Evolutionary conservation across 2,888 invertebrate genomes (phyloP).

Genomic region (Periphyllus acericola): DNA sequence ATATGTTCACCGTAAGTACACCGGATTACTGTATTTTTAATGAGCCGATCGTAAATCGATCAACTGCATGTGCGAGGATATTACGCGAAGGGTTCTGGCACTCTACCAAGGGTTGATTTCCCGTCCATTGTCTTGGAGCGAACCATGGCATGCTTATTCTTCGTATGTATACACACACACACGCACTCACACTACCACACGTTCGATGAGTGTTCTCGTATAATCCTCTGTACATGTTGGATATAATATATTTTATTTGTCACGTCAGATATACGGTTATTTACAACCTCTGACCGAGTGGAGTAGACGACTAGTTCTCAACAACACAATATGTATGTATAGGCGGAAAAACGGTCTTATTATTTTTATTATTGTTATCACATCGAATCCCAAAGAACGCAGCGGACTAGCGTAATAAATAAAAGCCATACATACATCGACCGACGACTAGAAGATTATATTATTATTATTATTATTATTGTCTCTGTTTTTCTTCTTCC

Average conservation of each 20-base stretch:
- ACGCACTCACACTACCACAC: not conserved
- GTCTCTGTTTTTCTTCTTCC: not conserved
- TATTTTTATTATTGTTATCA: constrained; percentile 38
- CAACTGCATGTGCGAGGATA: not conserved
- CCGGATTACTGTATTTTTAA: not conserved
- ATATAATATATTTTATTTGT: constrained; percentile 34
- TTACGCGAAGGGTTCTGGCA: constrained; percentile 23
- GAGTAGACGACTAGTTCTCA: not conserved
- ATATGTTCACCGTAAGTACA: no score
- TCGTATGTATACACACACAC: not conserved
- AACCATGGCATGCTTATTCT: constrained; percentile 44
- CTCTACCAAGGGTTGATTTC: constrained; percentile 40
- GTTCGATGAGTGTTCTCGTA: not conserved
- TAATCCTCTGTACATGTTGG: not conserved
- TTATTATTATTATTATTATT: constrained; percentile 35
- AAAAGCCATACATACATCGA: constrained; percentile 39
- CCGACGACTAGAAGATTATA: not conserved
- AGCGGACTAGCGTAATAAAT: constrained; percentile 15
- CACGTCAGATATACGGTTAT: constrained; percentile 37
- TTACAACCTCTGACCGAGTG: constrained; percentile 8
- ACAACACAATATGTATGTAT: not conserved
- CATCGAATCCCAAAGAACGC: constrained; percentile 7
- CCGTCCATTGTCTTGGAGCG: constrained; percentile 37
- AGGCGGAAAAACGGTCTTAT: constrained; percentile 12
- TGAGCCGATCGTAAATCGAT: constrained; percentile 9